Evolutionary conservation across 2,113 vertebrate genomes (phyloP), one percentile per base, ranked within the genome.

Genomic region (Ictidomys tridecemlineatus): DNA sequence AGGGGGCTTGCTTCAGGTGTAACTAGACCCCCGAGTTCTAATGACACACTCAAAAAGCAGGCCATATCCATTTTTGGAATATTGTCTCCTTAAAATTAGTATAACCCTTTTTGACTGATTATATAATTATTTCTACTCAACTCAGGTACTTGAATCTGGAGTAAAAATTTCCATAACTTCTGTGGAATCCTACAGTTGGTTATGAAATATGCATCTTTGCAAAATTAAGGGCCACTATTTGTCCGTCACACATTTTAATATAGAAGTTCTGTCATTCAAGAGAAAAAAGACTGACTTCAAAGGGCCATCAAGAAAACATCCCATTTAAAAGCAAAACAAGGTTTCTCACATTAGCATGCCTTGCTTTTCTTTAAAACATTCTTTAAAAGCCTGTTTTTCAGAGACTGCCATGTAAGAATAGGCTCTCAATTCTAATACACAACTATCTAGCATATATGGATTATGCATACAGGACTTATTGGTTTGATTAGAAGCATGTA

Each of bases 381-480:
- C 42, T 97, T 88, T 70, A 4, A 58, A 58, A 58, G 5, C 22
- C 11, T 32, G 37, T 63, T 92, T 98, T 85, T 92, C 84, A 82
- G 42, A 91, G 63, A 63, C 37, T 84, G 26, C 3, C 65, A 72
- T 8, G 26, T 69, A 14, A 92, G 9, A 77, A 82, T 32, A 77
- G 32, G 16, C 61, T 93, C 86, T 89, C 13, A 17, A 9, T 73
- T 69, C 80, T 87, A 80, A 73, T 30, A 73, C 26, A 32, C 39
- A 85, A 89, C 80, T 92, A 85, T 17, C 13, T 51, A 96, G 72
- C 24, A 51, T 26, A 0, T 8, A 53, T 74, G 8, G 28, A 39
- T 76, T 93, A 14, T 82, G 69, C 70, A 39, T 94, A 22, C 4
- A 79, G 13, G 56, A n/a, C 85, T 93, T 53, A 89, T 87, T 90